Evolutionary conservation across 2,888 invertebrate species (phyloP).

Genomic region (Theretra japonica): DNA sequence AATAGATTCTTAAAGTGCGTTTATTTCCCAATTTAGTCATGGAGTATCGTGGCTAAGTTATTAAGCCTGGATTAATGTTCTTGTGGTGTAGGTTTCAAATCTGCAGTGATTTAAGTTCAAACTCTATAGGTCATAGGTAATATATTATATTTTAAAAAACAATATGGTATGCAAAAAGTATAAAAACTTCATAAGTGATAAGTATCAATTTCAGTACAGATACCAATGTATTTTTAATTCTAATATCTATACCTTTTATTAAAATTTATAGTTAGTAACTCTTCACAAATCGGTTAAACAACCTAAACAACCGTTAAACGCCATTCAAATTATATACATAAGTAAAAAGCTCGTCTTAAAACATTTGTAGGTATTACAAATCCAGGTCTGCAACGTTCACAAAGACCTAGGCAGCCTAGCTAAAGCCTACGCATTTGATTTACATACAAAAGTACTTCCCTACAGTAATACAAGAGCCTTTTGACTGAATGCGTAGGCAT

Average conservation of each 20-base stretch:
- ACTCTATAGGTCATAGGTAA: too few relatives aligned
- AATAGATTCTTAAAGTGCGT: background rate
- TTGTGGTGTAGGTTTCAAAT: too few relatives aligned
- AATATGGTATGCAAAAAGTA: too few relatives aligned
- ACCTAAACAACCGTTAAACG: conserved; percentile 25
- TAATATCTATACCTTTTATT: background rate
- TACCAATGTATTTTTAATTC: too few relatives aligned
- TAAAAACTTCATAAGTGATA: too few relatives aligned
- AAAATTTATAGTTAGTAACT: conserved; percentile 6
- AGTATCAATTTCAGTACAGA: too few relatives aligned
- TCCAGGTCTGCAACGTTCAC: conserved; percentile 60
- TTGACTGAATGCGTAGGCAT: conserved; percentile 76
- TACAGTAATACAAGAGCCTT: conserved; percentile 62
- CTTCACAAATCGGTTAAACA: conserved; percentile 28
- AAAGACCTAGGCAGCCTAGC: conserved; percentile 57
- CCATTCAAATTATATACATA: conserved; percentile 27
- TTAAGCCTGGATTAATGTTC: background rate
- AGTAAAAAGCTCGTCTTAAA: conserved; percentile 33
- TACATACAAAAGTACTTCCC: conserved; percentile 83
- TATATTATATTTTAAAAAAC: too few relatives aligned
- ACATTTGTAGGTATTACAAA: conserved; percentile 48
- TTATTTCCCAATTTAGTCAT: background rate
- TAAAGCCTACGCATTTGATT: conserved; percentile 78
- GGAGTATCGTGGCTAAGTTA: background rate
- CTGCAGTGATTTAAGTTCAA: too few relatives aligned